phyloP scores from a whole-genome alignment of 1,140 invertebrate genomes.

The Hypsibius dujardini region DNA sequence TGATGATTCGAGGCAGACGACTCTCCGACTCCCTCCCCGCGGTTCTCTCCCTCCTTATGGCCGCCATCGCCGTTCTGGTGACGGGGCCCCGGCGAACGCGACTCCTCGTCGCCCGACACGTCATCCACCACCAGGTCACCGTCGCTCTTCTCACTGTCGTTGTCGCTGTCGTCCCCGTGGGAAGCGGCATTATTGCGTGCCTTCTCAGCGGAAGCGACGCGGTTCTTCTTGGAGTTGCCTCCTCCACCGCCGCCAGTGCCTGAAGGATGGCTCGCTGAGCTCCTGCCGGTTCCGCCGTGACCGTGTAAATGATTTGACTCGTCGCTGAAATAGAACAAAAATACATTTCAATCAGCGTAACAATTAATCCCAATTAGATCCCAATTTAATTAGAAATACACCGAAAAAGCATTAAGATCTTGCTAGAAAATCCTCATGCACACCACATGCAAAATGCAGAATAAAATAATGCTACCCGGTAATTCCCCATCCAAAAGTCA shows the following conservation, averaged over 20 bases:
- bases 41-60: background rate
- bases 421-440: too few species aligned
- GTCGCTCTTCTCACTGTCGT: constrained; percentile 15
- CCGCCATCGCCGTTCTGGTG: constrained; percentile 19
- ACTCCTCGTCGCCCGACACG: constrained; percentile 26
- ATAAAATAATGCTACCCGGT: too few species aligned
- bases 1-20: background rate
- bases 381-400: too few species aligned
- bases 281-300: constrained; percentile 19
- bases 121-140: constrained; percentile 30
- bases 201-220: constrained; percentile 23
- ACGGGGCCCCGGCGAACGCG: constrained; percentile 20
- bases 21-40: background rate
- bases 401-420: too few species aligned
- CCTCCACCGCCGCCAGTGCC: background rate
- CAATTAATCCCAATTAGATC: too few species aligned
- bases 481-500: too few species aligned
- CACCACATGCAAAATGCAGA: too few species aligned
- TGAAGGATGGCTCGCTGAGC: too few species aligned
- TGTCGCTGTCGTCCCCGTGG: constrained; percentile 25
- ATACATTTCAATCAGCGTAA: too few species aligned
- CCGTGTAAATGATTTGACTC: constrained; percentile 21
- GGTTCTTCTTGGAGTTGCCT: constrained; percentile 14
- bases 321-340: too few species aligned
- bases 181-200: constrained; percentile 26